Percentiles rank a stretch among this genome's conserved stretches.
These are phyloP conservation scores for Odontocolon sp. DNA, from an alignment of 2,888 invertebrate species.

Conservation along the genomic window DNA sequence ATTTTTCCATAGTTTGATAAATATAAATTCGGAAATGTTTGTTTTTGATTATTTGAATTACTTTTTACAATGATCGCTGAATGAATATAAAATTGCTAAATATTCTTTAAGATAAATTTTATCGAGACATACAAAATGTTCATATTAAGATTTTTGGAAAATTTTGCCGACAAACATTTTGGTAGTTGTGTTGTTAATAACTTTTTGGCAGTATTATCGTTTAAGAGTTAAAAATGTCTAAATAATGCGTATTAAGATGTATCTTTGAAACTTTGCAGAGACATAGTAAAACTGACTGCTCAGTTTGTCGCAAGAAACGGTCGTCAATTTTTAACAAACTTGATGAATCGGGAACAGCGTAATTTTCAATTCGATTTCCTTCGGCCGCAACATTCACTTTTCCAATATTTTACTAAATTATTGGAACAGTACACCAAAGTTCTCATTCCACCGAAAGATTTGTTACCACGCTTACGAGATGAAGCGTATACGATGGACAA, in stretches of 20 bases:
- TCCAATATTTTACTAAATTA: constrained; percentile 98
- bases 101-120: not conserved
- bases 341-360: constrained; percentile 99
- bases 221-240: no score
- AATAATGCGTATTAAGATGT: no score
- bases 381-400: constrained; percentile 98
- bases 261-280: constrained; percentile 84
- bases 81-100: not conserved
- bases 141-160: no score
- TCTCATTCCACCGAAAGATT: constrained; percentile 96
- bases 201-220: no score
- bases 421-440: constrained; percentile 99
- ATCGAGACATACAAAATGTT: not conserved
- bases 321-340: constrained; percentile 97
- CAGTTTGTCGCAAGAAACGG: constrained; percentile 99
- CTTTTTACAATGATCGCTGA: no score
- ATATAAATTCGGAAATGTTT: no score
- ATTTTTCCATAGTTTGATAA: not conserved
- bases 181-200: no score
- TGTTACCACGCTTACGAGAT: constrained; percentile 89
- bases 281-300: constrained; percentile 98
- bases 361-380: constrained; percentile 99
- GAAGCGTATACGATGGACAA: constrained; percentile 87
- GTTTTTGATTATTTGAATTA: no score
- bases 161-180: no score